phyloP scores from a whole-genome alignment of 2,888 invertebrate genomes.

The Cataglyphis cursor region DNA sequence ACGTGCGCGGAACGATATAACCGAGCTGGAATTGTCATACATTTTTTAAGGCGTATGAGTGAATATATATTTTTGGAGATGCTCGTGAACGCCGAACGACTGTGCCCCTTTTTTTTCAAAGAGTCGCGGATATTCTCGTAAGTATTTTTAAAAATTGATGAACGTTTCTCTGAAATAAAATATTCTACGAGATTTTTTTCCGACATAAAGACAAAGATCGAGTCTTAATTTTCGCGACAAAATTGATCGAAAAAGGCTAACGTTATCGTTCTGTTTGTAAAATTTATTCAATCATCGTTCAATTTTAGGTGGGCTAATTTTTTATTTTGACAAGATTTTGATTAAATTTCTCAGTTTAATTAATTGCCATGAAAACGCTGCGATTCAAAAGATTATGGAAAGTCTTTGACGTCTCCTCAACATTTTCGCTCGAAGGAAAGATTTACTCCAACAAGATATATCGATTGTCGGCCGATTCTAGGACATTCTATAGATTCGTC shows the following conservation, averaged over 20 bases:
- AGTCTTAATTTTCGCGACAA: background rate
- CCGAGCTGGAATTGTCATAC: slow-evolving; percentile 23
- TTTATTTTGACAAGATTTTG: background rate
- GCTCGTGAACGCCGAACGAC: slow-evolving; percentile 5
- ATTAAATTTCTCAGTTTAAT: background rate
- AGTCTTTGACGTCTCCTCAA: background rate
- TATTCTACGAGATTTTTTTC: slow-evolving; percentile 1
- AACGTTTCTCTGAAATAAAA: background rate
- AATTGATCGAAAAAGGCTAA: background rate
- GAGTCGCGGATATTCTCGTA: background rate
- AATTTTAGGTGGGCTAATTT: background rate
- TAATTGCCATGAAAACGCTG: background rate
- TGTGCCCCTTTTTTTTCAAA: background rate
- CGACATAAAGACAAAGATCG: too few relatives aligned
- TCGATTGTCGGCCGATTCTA: slow-evolving; percentile 50
- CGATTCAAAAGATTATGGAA: background rate
- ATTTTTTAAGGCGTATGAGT: slow-evolving; percentile 25
- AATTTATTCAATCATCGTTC: slow-evolving; percentile 9
- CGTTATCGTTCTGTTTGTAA: background rate
- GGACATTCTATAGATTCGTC: slow-evolving; percentile 47
- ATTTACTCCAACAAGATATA: slow-evolving; percentile 26
- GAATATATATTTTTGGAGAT: slow-evolving; percentile 15
- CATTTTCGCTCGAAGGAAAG: slow-evolving; percentile 19
- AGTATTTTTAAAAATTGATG: slow-evolving; percentile 16
- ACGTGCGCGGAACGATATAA: slow-evolving; percentile 7